Percentiles rank a stretch among this genome's conserved stretches.
These are phyloP conservation scores for Calliopum simillimum DNA, from an alignment of 2,888 invertebrate species.

Conservation along the genomic window DNA sequence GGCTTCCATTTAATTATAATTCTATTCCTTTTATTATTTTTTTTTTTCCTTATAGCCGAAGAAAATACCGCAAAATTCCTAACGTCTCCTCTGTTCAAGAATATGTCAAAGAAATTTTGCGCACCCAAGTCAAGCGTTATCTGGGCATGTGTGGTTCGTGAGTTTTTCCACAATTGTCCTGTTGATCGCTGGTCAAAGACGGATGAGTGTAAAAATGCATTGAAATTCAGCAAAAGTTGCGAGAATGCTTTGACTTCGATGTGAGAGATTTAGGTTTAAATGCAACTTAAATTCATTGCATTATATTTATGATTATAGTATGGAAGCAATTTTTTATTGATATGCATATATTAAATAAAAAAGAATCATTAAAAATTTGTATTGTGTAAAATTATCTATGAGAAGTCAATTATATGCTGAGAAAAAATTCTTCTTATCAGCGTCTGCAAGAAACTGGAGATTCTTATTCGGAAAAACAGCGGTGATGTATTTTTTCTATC, in stretches of 20 bases:
- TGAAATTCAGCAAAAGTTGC: conserved; percentile 52
- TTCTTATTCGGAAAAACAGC: no score
- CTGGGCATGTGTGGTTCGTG: conserved; percentile 51
- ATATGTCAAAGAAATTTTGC: conserved; percentile 45
- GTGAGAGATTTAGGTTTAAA: conserved; percentile 33
- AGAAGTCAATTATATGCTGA: no score
- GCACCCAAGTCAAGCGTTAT: conserved; percentile 54
- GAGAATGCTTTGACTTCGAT: conserved; percentile 46
- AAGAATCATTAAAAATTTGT: background rate
- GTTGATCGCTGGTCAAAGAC: conserved; percentile 53
- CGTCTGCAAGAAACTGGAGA: no score
- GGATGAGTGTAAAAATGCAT: conserved; percentile 49
- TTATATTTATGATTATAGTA: no score
- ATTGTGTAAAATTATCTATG: no score
- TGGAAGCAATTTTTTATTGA: no score
- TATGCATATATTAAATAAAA: no score
- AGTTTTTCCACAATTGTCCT: conserved; percentile 59
- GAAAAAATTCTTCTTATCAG: no score
- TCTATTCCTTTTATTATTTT: background rate
- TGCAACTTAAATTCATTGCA: background rate
- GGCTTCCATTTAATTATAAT: background rate
- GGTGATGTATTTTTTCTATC: no score
- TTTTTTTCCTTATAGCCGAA: conserved; percentile 45
- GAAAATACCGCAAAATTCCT: conserved; percentile 50
- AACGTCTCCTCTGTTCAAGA: conserved; percentile 47